These are phyloP conservation scores for Ceramica pisi DNA, from an alignment of 2,888 invertebrate species.

Conservation along the genomic window DNA sequence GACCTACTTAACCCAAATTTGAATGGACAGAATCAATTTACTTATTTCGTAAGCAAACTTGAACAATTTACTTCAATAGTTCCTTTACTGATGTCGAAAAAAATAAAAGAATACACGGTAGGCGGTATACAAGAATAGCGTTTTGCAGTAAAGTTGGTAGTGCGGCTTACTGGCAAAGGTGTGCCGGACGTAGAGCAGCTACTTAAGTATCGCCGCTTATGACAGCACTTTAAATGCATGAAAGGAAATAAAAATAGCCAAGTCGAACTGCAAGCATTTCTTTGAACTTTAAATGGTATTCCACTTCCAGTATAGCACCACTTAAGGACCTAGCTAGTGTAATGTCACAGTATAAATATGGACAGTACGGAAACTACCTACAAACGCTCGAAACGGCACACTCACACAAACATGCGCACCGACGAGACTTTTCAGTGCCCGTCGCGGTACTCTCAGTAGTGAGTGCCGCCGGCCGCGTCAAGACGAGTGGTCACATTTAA, in stretches of 20 bases:
- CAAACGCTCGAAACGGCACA: too few species aligned
- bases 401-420: too few species aligned
- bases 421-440: too few species aligned
- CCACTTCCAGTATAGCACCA: background rate
- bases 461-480: too few species aligned
- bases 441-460: too few species aligned
- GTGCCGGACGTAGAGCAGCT: background rate
- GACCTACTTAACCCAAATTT: background rate
- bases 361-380: too few species aligned
- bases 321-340: too few species aligned
- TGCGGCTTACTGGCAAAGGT: conserved; percentile 1
- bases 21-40: background rate
- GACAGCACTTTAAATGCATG: conserved; percentile 10
- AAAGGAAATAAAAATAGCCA: conserved; percentile 17
- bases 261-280: conserved; percentile 6
- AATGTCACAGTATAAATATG: too few species aligned
- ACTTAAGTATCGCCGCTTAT: conserved; percentile 6
- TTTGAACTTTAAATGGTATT: conserved; percentile 4
- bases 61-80: background rate
- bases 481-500: too few species aligned
- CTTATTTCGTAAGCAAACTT: background rate
- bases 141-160: background rate
- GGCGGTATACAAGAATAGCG: conserved; percentile 6
- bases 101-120: background rate
- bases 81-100: background rate